These are phyloP conservation scores for Bilobella aurantiaca DNA, from an alignment of 1,140 invertebrate species.

Conservation along the genomic window DNA sequence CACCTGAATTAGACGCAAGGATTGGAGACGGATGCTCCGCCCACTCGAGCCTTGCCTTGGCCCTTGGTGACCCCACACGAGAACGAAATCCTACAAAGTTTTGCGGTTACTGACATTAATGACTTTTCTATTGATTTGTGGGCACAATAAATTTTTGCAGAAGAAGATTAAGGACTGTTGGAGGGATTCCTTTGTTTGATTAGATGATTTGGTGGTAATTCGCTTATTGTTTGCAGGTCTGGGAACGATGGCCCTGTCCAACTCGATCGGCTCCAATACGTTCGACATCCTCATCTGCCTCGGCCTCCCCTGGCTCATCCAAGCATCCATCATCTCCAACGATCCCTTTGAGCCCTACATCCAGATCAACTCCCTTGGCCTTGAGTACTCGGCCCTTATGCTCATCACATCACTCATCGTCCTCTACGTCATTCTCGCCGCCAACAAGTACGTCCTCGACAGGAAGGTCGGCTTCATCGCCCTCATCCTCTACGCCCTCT, in stretches of 20 bases:
- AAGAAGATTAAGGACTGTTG: not conserved
- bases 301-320: constrained; percentile 46
- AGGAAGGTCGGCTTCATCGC: constrained; percentile 53
- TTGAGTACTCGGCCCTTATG: constrained; percentile 39
- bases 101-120: not conserved
- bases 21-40: no score
- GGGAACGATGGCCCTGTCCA: constrained; percentile 46
- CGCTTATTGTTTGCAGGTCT: constrained; percentile 8
- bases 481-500: constrained; percentile 63
- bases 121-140: not conserved
- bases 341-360: constrained; percentile 34
- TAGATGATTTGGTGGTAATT: not conserved
- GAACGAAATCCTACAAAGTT: no score
- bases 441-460: constrained; percentile 38
- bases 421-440: constrained; percentile 35
- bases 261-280: constrained; percentile 45
- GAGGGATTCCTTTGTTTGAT: no score
- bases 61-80: no score
- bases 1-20: not conserved
- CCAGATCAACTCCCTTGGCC: constrained; percentile 37
- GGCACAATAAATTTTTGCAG: not conserved
- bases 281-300: constrained; percentile 47
- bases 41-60: no score
- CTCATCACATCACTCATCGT: constrained; percentile 38
- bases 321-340: constrained; percentile 38